Evolutionary conservation across 2,888 invertebrate genomes (phyloP).

Genomic region (Epinotia ramella): DNA sequence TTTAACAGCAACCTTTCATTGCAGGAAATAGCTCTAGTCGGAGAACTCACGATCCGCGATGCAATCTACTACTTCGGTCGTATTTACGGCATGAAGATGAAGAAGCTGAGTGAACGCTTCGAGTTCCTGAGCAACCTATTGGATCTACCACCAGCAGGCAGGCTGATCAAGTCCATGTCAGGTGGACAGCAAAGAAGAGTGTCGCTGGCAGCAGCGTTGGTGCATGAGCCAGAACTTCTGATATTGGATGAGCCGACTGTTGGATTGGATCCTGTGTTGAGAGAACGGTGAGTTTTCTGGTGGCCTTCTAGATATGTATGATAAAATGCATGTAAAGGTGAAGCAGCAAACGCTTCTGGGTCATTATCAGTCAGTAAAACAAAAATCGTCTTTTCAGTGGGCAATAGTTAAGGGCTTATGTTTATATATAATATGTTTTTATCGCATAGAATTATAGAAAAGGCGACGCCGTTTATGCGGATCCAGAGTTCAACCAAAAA

Average conservation of each 20-base stretch:
- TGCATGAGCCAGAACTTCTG: constrained; percentile 94
- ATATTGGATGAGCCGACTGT: constrained; percentile 97
- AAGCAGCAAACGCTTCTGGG: too few species aligned
- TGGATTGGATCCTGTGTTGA: constrained; percentile 95
- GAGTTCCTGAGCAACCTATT: constrained; percentile 89
- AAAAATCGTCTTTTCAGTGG: too few species aligned
- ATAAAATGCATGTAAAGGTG: neutral
- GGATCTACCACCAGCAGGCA: constrained; percentile 90
- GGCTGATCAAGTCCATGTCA: constrained; percentile 88
- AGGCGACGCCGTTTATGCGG: too few species aligned
- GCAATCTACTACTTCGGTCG: constrained; percentile 95
- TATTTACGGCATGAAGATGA: constrained; percentile 90
- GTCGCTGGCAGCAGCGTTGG: constrained; percentile 94
- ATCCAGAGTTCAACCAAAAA: too few species aligned
- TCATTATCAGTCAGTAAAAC: too few species aligned
- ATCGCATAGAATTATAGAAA: too few species aligned
- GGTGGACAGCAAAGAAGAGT: constrained; percentile 96
- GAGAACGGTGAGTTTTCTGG: constrained; percentile 88
- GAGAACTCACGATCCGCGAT: constrained; percentile 92
- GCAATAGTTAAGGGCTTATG: too few species aligned
- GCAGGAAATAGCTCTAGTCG: constrained; percentile 92
- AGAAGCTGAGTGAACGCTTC: constrained; percentile 87
- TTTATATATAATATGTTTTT: too few species aligned
- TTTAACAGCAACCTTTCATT: constrained; percentile 11
- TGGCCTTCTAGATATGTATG: neutral